phyloP scores from a whole-genome alignment of 2,113 vertebrate species.

The Rhadina sibilatrix region DNA sequence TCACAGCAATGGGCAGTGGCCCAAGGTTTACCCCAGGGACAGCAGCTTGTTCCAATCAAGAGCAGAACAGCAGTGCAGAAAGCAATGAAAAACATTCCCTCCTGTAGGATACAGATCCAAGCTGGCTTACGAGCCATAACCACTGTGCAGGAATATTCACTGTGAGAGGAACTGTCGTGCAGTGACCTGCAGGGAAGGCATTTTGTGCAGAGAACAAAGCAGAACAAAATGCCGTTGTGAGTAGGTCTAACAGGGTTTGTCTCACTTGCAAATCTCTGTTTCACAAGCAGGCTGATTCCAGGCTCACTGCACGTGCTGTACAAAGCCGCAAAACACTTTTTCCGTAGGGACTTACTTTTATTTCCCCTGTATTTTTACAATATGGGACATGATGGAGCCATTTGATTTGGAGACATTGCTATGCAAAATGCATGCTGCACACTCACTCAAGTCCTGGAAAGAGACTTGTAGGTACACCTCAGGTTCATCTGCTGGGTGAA shows the following conservation, averaged over 20 bases:
- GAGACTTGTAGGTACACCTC: not conserved
- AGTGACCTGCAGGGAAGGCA: not conserved
- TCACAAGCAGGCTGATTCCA: not conserved
- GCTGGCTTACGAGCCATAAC: not conserved
- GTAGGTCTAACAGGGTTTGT: not conserved
- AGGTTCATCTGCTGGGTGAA: not conserved
- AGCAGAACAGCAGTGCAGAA: slow-evolving; percentile 14
- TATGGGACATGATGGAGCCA: accelerated
- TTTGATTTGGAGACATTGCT: not conserved
- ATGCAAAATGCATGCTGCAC: not conserved
- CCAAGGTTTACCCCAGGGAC: slow-evolving; percentile 33
- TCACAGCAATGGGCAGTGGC: slow-evolving; percentile 21
- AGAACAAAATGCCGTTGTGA: not conserved
- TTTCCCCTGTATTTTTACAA: not conserved
- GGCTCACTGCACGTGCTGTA: accelerated
- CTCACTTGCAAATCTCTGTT: accelerated
- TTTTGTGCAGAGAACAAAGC: not conserved
- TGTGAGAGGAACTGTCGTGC: not conserved
- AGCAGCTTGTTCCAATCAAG: slow-evolving; percentile 63
- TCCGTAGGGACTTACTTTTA: not conserved
- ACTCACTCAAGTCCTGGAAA: not conserved
- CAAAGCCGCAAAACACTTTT: not conserved
- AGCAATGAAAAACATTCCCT: slow-evolving; percentile 43
- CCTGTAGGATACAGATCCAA: not conserved
- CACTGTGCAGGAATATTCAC: not conserved